Conservation (phyloP, 1,140 invertebrate genomes). For the Cecropterus lyciades region DNA sequence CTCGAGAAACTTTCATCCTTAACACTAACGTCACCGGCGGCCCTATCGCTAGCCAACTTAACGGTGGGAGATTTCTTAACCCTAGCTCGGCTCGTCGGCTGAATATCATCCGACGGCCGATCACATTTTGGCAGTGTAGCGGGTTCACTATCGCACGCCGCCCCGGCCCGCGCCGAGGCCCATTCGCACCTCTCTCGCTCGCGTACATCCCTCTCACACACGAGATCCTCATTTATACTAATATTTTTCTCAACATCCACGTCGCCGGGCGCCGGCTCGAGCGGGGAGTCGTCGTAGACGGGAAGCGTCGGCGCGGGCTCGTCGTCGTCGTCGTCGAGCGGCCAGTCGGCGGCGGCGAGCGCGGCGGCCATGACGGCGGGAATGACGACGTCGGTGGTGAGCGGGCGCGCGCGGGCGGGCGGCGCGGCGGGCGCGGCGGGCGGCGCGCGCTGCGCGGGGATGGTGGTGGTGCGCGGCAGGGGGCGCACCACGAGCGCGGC, state of each 20-base stretch:
- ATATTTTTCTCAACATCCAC: constrained; percentile 39
- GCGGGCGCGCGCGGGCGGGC: constrained; percentile 42
- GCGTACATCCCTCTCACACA: constrained; percentile 38
- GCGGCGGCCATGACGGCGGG: constrained; percentile 69
- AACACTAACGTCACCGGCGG: constrained; percentile 55
- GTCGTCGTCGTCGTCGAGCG: constrained; percentile 18
- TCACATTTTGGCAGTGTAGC: constrained; percentile 71
- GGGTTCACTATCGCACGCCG: constrained; percentile 41
- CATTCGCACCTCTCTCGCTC: constrained; percentile 46
- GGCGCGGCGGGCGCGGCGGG: constrained; percentile 39
- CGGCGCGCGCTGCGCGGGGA: constrained; percentile 65
- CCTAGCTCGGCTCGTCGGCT: constrained; percentile 64
- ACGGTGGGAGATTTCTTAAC: constrained; percentile 76
- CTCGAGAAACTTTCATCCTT: constrained; percentile 48
- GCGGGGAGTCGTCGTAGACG: constrained; percentile 10
- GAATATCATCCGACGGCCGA: constrained; percentile 69
- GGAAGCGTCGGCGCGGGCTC: background rate
- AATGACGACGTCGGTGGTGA: constrained; percentile 66
- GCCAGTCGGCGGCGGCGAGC: constrained; percentile 36
- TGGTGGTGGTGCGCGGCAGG: constrained; percentile 67
- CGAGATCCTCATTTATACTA: constrained; percentile 43
- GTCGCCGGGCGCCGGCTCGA: background rate
- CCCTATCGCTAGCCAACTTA: constrained; percentile 62
- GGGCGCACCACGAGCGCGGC: constrained; percentile 38
- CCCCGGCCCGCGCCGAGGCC: constrained; percentile 50